Conservation (phyloP, 2,888 invertebrate genomes). For the Rhorus exstirpatorius region DNA sequence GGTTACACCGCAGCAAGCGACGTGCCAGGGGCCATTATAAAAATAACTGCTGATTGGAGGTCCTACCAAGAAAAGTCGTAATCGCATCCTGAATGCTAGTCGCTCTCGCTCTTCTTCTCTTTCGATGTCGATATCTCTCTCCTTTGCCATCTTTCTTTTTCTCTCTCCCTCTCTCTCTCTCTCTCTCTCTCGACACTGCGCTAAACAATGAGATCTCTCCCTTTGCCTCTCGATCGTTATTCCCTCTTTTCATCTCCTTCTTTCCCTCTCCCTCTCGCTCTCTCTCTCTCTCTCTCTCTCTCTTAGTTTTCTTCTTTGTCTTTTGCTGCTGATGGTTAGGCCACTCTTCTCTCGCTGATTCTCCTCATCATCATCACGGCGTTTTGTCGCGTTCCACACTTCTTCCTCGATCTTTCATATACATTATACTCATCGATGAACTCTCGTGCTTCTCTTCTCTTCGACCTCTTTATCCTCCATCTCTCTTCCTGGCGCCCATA, state of each 20-base stretch:
- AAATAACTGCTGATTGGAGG: constrained; percentile 86
- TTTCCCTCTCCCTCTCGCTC: constrained; percentile 15
- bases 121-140: constrained; percentile 48
- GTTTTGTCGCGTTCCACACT: constrained; percentile 38
- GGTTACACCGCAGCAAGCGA: constrained; percentile 72
- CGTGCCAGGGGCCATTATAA: constrained; percentile 84
- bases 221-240: constrained; percentile 52
- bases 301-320: constrained; percentile 2
- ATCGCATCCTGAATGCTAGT: constrained; percentile 84
- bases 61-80: constrained; percentile 86
- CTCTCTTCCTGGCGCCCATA: neutral
- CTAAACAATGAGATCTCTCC: constrained; percentile 74
- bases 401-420: constrained; percentile 42
- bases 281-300: constrained; percentile 15
- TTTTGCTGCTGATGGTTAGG: constrained; percentile 25
- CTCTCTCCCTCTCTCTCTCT: constrained; percentile 55
- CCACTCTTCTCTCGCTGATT: constrained; percentile 30
- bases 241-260: constrained; percentile 30
- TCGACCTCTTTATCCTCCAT: neutral
- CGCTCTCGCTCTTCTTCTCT: constrained; percentile 60
- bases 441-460: neutral
- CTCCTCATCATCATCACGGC: constrained; percentile 48
- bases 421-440: constrained; percentile 27
- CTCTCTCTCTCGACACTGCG: constrained; percentile 51
- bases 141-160: constrained; percentile 48